phyloP scores from a whole-genome alignment of 2,113 vertebrate genomes.

The Pongo pygmaeus region DNA sequence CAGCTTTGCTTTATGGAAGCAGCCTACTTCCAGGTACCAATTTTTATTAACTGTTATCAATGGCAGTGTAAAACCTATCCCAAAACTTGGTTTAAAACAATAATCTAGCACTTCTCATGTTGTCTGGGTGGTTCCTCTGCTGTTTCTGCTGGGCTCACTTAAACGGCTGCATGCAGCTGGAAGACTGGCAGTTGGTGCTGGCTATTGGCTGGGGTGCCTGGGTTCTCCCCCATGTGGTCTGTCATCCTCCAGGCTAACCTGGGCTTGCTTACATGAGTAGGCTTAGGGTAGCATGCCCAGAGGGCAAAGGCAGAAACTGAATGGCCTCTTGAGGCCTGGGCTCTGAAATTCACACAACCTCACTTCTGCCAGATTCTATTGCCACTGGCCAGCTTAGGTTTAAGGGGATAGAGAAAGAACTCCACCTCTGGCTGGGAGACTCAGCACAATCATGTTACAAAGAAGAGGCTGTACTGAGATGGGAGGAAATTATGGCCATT shows the following conservation, averaged over 20 bases:
- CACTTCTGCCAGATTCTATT: not conserved
- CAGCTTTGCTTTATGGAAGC: not conserved
- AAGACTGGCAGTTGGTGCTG: not conserved
- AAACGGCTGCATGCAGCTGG: fast-evolving
- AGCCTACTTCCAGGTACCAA: not conserved
- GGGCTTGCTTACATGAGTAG: not conserved
- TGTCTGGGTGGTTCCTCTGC: not conserved
- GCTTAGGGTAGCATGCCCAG: not conserved
- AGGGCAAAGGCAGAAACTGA: not conserved
- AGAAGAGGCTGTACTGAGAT: fast-evolving
- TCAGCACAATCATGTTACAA: too few relatives aligned
- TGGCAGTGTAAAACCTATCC: too few relatives aligned
- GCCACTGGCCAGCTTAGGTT: not conserved
- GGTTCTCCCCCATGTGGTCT: too few relatives aligned
- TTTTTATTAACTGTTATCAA: not conserved
- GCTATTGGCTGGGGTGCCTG: too few relatives aligned
- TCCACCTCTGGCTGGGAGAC: not conserved
- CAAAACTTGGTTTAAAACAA: not conserved
- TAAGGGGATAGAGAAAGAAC: not conserved
- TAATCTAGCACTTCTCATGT: not conserved
- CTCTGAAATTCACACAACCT: not conserved
- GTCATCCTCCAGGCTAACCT: not conserved
- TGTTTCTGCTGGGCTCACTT: not conserved
- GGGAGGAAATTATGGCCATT: not conserved
- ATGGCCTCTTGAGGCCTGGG: not conserved